Conservation (phyloP, 2,113 vertebrate genomes). For the Macrotus californicus region DNA sequence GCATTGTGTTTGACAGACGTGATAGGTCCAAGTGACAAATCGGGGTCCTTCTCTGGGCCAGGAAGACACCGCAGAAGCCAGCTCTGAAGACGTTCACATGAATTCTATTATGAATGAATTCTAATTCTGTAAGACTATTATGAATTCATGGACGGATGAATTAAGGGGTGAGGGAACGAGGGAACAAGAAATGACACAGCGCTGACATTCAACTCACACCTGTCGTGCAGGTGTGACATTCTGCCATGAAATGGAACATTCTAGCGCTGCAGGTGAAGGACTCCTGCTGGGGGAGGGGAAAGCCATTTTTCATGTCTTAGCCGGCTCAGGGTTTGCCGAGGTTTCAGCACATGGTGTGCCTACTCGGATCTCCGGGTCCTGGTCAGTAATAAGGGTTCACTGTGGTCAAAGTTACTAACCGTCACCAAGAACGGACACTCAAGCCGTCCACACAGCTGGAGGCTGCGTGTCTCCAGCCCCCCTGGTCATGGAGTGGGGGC, state of each 20-base stretch:
- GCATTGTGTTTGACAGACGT: too few species aligned
- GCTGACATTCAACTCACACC: neutral
- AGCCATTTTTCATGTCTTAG: neutral
- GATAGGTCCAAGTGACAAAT: neutral
- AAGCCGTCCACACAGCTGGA: too few species aligned
- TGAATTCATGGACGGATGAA: too few species aligned
- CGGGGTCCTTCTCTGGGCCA: neutral
- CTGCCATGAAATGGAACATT: fast-evolving
- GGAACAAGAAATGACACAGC: neutral
- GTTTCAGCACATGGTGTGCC: fast-evolving
- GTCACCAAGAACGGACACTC: neutral
- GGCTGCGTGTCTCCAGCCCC: too few species aligned
- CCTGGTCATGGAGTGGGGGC: too few species aligned
- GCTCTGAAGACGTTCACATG: too few species aligned
- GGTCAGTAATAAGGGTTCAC: neutral
- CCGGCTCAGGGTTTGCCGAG: too few species aligned
- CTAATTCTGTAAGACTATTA: too few species aligned
- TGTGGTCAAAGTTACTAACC: neutral
- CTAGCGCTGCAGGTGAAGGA: neutral
- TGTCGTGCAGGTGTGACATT: neutral
- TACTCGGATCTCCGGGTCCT: neutral
- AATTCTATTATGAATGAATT: too few species aligned
- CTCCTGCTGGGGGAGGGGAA: fast-evolving
- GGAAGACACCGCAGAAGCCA: neutral
- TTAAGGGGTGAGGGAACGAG: neutral